phyloP scores from a whole-genome alignment of 2,888 invertebrate species.

The Morpho helenor region DNA sequence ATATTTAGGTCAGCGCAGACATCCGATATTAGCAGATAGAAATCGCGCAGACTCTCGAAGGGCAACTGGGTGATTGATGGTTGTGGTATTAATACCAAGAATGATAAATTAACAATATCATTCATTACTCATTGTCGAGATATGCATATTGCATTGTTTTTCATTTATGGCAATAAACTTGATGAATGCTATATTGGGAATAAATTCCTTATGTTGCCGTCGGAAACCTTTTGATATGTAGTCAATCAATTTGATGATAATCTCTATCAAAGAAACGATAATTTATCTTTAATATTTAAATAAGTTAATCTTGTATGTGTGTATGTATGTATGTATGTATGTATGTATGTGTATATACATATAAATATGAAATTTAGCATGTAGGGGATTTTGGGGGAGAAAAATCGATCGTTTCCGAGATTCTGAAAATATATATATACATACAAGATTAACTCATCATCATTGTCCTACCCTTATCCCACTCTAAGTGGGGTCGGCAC shows the following conservation, averaged over 20 bases:
- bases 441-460: too few relatives aligned
- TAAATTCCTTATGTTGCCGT: not conserved
- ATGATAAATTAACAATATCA: conserved; percentile 18
- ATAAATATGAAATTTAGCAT: too few relatives aligned
- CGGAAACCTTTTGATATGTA: not conserved
- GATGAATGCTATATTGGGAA: not conserved
- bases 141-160: conserved; percentile 20
- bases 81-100: conserved; percentile 6
- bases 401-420: too few relatives aligned
- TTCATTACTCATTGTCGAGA: conserved; percentile 21
- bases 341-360: too few relatives aligned
- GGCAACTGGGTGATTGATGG: conserved; percentile 22
- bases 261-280: too few relatives aligned
- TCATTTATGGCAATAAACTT: not conserved
- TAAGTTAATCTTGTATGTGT: too few relatives aligned
- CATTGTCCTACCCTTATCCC: too few relatives aligned
- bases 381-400: too few relatives aligned
- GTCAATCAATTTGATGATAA: not conserved
- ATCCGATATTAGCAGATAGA: conserved; percentile 28
- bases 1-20: conserved; percentile 30
- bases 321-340: too few relatives aligned
- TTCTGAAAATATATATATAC: too few relatives aligned
- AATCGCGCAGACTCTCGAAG: conserved; percentile 22
- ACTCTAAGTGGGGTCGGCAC: too few relatives aligned
- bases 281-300: too few relatives aligned